Evolutionary conservation across 2,888 invertebrate genomes (phyloP).

Genomic region (Tridacna gigas): DNA sequence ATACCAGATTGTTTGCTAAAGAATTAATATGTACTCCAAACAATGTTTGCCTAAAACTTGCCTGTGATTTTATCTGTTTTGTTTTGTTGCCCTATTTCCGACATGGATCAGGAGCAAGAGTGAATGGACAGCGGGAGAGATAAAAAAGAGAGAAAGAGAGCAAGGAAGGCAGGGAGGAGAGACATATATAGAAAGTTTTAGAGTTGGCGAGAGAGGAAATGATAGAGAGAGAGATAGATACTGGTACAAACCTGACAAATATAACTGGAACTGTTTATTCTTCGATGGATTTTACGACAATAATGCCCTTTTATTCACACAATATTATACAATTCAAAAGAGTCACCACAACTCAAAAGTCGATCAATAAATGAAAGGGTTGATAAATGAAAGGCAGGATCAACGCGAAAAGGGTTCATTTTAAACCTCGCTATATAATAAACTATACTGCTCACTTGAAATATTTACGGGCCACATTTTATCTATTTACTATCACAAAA

Average conservation of each 20-base stretch:
- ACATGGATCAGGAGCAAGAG: background rate
- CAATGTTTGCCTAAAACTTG: too few relatives aligned
- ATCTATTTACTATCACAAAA: constrained; percentile 8
- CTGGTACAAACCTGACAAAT: background rate
- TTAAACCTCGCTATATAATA: background rate
- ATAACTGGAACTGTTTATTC: background rate
- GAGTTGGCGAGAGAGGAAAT: background rate
- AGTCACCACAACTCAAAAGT: too few relatives aligned
- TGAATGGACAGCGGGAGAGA: background rate
- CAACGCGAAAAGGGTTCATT: too few relatives aligned
- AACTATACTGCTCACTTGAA: background rate
- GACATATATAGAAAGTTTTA: background rate
- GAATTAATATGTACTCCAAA: background rate
- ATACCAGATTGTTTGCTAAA: background rate
- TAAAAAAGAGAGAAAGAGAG: background rate
- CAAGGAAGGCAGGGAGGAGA: background rate
- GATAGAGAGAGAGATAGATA: background rate
- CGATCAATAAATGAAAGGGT: too few relatives aligned
- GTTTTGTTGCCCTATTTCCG: too few relatives aligned
- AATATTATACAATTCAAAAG: too few relatives aligned
- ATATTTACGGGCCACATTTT: constrained; percentile 5
- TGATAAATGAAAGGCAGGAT: too few relatives aligned
- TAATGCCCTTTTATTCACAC: too few relatives aligned
- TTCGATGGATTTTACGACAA: too few relatives aligned
- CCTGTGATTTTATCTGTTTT: too few relatives aligned